A percentile compares a stretch with the other conserved stretches of the same genome.
These are phyloP conservation scores for Lanius collurio DNA, from an alignment of 2,113 vertebrate species.

Conservation along the genomic window DNA sequence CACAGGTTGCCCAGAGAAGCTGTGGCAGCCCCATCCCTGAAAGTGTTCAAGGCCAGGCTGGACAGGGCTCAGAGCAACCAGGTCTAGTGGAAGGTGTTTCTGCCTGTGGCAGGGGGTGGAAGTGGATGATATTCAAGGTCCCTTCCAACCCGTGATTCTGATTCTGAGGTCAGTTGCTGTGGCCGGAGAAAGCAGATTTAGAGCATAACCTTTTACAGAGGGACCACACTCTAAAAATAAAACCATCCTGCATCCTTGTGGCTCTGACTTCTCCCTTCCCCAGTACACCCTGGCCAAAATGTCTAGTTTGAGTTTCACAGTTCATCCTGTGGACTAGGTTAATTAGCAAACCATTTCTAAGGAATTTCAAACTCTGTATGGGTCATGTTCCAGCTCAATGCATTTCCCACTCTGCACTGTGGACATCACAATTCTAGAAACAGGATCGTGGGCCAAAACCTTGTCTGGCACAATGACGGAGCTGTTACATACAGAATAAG, in stretches of 20 bases:
- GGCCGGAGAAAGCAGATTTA: background rate
- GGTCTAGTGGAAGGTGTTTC: background rate
- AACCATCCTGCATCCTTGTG: background rate
- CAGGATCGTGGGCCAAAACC: accelerated
- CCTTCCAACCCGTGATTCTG: background rate
- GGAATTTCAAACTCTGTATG: background rate
- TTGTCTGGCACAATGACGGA: background rate
- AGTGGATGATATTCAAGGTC: background rate
- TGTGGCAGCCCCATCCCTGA: too few species aligned
- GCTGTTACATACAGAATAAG: background rate
- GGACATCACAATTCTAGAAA: background rate
- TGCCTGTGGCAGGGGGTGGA: background rate
- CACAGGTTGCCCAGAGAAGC: background rate
- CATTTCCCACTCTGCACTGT: background rate
- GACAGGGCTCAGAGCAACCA: background rate
- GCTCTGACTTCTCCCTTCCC: background rate
- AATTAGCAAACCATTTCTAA: background rate
- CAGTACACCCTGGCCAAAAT: background rate
- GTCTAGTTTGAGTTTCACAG: background rate
- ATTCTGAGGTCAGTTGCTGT: background rate
- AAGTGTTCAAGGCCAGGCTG: background rate
- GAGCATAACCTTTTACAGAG: background rate
- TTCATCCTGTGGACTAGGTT: background rate
- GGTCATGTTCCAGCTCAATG: background rate
- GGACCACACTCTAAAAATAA: background rate